Evolutionary conservation across 2,888 invertebrate genomes (phyloP), one percentile per base, ranked within the genome.

Genomic region (Tipula helvola): DNA sequence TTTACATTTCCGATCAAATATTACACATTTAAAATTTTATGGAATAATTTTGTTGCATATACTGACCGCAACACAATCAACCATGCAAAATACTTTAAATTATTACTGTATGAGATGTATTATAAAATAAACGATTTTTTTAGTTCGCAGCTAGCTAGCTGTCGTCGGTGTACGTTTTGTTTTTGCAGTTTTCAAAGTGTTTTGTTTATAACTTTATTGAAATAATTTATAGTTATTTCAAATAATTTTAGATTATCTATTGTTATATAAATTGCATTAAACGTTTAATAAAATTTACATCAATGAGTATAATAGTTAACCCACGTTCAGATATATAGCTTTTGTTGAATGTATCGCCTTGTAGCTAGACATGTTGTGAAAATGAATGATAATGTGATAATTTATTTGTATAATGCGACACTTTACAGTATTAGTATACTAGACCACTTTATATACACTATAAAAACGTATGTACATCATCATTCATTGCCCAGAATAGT

Each of bases 121-220:
- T 71, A 71, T 71, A 71, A 8, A 18, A 71, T 71, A 71, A 71
- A 71, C 71, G 71, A 71, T 28, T 71, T 28, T 16, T 52, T 18
- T 0, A 16, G 16, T 28, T 2, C 71, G 12, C 10, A 44, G n/a
- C n/a, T n/a, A 71, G 8, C 71, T 39, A 39, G 71, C 28, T 28
- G 52, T 28, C 28, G 28, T 71, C 10, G 4, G 3, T 18, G 0
- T n/a, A 1, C 28, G 28, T 7, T n/a, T n/a, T 57, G 16, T 5
- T 57, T 7, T 16, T n/a, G n/a, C n/a, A 28, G 28, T 28, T 18
- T 28, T 71, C 3, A 71, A 71, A 71, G 28, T 71, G 13, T 71
- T 71, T 71, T 71, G 71, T 71, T 71, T 71, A 71, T 71, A 71
- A 71, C 71, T 71, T 71, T 71, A 71, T 71, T 71, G 71, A 71